These are phyloP conservation scores for Apamea epomidion DNA, from an alignment of 2,888 invertebrate genomes.

Conservation along the genomic window DNA sequence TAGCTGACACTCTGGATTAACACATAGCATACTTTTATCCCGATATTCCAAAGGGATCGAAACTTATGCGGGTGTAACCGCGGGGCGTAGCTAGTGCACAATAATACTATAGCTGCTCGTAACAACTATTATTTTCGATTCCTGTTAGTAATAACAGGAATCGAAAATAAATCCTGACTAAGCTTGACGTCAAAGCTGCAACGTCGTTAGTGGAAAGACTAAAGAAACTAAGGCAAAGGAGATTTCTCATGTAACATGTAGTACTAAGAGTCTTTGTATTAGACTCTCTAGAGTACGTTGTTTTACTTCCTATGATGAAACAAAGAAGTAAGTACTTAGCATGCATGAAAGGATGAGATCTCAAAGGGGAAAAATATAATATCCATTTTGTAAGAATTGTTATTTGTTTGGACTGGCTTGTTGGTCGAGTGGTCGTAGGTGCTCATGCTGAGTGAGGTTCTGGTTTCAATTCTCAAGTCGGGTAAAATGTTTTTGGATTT, in stretches of 20 bases:
- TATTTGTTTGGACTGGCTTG: not conserved
- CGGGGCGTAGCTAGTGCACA: too few relatives aligned
- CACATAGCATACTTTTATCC: too few relatives aligned
- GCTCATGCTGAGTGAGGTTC: too few relatives aligned
- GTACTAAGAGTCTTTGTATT: slow-evolving; percentile 25
- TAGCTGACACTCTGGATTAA: too few relatives aligned
- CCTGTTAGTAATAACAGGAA: too few relatives aligned
- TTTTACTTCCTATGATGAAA: slow-evolving; percentile 5
- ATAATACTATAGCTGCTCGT: not conserved
- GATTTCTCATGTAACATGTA: slow-evolving; percentile 30
- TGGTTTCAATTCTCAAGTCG: too few relatives aligned
- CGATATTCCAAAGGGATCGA: too few relatives aligned
- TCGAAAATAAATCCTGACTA: slow-evolving; percentile 29
- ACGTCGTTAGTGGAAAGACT: slow-evolving; percentile 37
- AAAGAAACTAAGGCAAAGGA: slow-evolving; percentile 17
- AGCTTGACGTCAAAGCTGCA: slow-evolving; percentile 25
- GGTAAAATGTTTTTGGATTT: too few relatives aligned
- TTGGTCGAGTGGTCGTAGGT: too few relatives aligned
- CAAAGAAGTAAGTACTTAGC: too few relatives aligned
- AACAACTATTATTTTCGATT: too few relatives aligned
- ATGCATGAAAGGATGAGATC: not conserved
- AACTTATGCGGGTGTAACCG: too few relatives aligned
- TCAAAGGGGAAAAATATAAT: slow-evolving; percentile 5
- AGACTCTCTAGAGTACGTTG: not conserved
- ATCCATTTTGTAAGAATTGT: not conserved